These are phyloP conservation scores for Nerophis ophidion DNA, from an alignment of 2,113 vertebrate genomes.

Conservation along the genomic window DNA sequence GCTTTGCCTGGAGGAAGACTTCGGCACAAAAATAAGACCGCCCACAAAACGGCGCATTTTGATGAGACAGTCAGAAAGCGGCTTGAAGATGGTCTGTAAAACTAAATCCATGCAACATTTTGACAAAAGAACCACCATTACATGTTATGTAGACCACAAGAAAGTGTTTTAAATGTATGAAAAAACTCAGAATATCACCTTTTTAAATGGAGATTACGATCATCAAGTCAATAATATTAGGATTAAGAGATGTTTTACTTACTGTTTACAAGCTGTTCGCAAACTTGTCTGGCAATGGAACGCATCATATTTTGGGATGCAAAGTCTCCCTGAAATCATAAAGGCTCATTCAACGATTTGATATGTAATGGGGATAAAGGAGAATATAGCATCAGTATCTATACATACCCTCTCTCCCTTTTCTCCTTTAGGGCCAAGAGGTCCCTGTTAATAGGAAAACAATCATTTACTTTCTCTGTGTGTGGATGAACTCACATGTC, in stretches of 20 bases:
- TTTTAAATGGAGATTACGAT: too few species aligned
- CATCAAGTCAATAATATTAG: neutral
- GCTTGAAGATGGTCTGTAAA: too few species aligned
- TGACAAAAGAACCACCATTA: too few species aligned
- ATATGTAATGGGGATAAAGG: neutral
- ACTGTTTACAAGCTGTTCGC: slow-evolving; percentile 96
- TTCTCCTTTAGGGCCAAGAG: slow-evolving; percentile 87
- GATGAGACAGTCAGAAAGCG: too few species aligned
- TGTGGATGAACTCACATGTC: neutral
- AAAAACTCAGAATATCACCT: too few species aligned
- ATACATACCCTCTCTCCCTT: slow-evolving; percentile 90
- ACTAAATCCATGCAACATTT: too few species aligned
- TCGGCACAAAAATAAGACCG: too few species aligned
- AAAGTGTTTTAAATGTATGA: too few species aligned
- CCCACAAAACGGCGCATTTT: too few species aligned
- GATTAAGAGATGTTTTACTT: slow-evolving; percentile 41
- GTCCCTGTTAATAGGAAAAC: slow-evolving; percentile 72
- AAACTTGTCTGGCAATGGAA: slow-evolving; percentile 97
- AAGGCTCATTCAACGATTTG: neutral
- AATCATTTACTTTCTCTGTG: neutral
- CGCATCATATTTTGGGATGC: slow-evolving; percentile 98
- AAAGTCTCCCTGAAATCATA: slow-evolving; percentile 82
- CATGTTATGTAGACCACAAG: too few species aligned
- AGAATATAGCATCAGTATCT: neutral
- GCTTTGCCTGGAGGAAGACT: too few species aligned